Evolutionary conservation across 1,140 invertebrate genomes (phyloP), one percentile per base, ranked within the genome.

Genomic region (Fopius arisanus): DNA sequence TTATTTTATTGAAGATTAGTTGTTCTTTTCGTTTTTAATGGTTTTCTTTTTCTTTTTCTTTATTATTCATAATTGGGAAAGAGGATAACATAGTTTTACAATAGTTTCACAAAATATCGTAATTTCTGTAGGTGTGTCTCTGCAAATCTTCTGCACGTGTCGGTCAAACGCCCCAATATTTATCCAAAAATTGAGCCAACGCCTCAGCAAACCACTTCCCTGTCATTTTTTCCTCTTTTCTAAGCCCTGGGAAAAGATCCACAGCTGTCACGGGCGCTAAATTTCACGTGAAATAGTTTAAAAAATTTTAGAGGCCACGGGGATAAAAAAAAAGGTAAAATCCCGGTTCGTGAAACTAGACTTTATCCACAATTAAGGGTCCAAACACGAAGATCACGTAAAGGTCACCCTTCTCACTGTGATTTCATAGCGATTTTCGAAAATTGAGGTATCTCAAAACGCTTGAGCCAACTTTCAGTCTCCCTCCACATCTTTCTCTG

Each of bases 381-480:
- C 54, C 54, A 59, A 9, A 43, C 37, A 31, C 41, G 29, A 71
- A 72, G 66, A 41, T 75, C 69, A 75, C 14, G 59, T 41, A 29
- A 67, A 67, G 51, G 51, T 16, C 54, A 59, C 63, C 31, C 29
- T 59, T n/a, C 19, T 59, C 21, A 43, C 43, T 54, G 63, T 19
- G 51, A 77, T 77, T 74, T 77, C 69, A 77, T 77, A 74, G 73
- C 72, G 69, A 77, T 77, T 77, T 77, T 72, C 72, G 69, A 72
- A 77, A 77, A 77, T 77, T 74, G 75, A 77, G 75, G 75, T 77
- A 72, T 72, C 72, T 48, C 43, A 48, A 48, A 48, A 48, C n/a
- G 43, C 43, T 59, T 48, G 51, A 68, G 43, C 33, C 23, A 31
- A 54, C 29, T 48, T 67, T 5, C 66, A 70, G 68, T 70, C 43